A percentile compares a stretch with the other conserved stretches of the same genome.
Evolutionary conservation across 2,888 invertebrate genomes (phyloP).

Genomic region (Lasioglossum morio): DNA sequence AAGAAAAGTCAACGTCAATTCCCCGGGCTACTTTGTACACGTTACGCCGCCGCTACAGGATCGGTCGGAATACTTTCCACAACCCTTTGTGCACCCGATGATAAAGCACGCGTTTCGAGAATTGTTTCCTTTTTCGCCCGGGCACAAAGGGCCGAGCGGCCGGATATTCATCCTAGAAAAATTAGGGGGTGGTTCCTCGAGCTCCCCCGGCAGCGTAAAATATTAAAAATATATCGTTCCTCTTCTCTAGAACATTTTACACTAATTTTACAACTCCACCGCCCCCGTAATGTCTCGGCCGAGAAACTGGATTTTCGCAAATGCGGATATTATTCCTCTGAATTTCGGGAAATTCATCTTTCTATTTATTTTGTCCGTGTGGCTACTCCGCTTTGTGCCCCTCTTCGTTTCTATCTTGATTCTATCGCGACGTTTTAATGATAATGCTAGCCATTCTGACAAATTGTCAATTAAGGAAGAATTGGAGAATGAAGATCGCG

Average conservation of each 20-base stretch:
- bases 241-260: background rate
- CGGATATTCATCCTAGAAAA: conserved; percentile 13
- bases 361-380: background rate
- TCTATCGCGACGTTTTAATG: background rate
- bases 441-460: too few species aligned
- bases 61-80: background rate
- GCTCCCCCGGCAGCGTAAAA: background rate
- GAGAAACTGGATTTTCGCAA: background rate
- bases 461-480: too few species aligned
- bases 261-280: background rate
- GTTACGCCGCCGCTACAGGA: too few species aligned
- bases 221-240: conserved; percentile 7
- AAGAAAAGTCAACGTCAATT: conserved; percentile 32
- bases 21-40: conserved; percentile 4
- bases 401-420: background rate
- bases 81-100: background rate
- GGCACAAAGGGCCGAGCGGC: background rate
- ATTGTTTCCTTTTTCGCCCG: background rate
- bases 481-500: background rate
- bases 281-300: background rate
- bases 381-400: background rate
- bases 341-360: background rate
- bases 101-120: conserved; percentile 1
- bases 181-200: background rate
- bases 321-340: background rate